These are phyloP conservation scores for Galeopterus variegatus DNA, from an alignment of 2,113 vertebrate species.

Conservation along the genomic window DNA sequence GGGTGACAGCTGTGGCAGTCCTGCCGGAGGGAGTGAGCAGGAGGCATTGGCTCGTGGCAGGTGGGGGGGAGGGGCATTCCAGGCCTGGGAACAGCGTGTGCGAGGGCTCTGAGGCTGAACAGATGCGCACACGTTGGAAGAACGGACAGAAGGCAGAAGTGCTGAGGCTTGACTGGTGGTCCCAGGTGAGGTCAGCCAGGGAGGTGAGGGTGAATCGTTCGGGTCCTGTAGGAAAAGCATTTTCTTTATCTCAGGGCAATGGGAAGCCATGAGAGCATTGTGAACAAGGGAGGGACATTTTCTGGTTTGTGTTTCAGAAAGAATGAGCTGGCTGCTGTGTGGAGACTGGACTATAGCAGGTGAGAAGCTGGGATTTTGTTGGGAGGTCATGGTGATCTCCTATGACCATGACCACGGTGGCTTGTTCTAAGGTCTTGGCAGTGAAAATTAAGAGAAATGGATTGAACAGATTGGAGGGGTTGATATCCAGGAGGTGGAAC, in stretches of 20 bases:
- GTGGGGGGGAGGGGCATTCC: neutral
- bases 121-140: rapidly evolving
- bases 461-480: neutral
- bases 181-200: neutral
- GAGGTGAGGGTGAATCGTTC: neutral
- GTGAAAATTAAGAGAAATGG: neutral
- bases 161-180: too few relatives aligned
- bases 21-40: neutral
- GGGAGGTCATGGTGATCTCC: neutral
- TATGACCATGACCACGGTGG: neutral
- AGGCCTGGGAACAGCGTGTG: neutral
- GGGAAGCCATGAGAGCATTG: neutral
- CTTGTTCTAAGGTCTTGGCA: neutral
- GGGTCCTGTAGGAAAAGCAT: neutral
- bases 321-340: rapidly evolving
- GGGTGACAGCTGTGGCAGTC: rapidly evolving
- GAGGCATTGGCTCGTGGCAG: neutral
- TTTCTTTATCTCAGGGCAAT: neutral
- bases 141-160: neutral
- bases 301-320: neutral
- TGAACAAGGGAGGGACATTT: too few relatives aligned
- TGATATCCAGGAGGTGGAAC: neutral
- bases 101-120: neutral
- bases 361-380: neutral
- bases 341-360: neutral